Conservation (phyloP, 1,140 invertebrate species). For the Heliconius hermathena region DNA sequence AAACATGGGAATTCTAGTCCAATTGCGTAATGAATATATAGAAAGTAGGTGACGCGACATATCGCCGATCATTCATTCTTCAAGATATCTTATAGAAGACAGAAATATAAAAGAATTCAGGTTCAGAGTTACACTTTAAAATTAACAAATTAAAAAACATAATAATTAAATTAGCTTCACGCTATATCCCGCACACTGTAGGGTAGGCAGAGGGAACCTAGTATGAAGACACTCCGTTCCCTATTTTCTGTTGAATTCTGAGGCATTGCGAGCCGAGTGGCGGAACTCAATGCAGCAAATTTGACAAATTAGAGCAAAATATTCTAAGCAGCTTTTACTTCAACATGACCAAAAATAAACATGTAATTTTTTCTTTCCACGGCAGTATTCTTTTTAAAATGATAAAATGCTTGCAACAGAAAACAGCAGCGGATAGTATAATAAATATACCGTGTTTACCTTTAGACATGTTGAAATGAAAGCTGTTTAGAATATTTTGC, state of each 20-base stretch:
- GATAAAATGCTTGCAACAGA: background rate
- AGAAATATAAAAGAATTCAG: background rate
- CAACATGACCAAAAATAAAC: background rate
- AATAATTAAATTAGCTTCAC: too few species aligned
- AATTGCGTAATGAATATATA: slow-evolving; percentile 47
- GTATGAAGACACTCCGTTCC: too few species aligned
- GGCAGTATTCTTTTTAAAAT: background rate
- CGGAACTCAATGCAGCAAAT: background rate
- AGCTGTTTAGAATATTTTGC: background rate
- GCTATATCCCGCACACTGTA: too few species aligned
- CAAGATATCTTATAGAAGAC: background rate
- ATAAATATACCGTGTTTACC: background rate
- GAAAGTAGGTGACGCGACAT: slow-evolving; percentile 43
- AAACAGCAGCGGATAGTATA: background rate
- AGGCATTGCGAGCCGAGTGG: too few species aligned
- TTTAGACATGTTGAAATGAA: background rate
- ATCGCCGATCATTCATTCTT: background rate
- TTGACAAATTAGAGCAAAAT: background rate
- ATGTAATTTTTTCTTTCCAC: background rate
- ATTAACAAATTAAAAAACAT: background rate
- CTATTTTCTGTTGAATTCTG: too few species aligned
- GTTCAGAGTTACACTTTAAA: background rate
- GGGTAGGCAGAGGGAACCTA: too few species aligned
- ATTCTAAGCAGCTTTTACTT: background rate
- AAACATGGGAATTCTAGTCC: slow-evolving; percentile 43